phyloP scores from a whole-genome alignment of 92 coral and sea anemone species.

The Porites lobata region DNA sequence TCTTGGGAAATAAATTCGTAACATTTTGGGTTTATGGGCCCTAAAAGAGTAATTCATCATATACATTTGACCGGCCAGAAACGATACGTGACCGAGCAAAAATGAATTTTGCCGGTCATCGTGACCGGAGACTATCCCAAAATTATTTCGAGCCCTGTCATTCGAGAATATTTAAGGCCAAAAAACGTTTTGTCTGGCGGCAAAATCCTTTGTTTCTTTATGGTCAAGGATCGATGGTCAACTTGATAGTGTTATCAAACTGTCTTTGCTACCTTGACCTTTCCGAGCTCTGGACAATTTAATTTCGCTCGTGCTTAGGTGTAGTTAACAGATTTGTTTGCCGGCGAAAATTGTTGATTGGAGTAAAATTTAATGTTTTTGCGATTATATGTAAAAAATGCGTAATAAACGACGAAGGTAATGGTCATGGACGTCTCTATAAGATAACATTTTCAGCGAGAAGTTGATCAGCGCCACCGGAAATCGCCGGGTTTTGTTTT shows the following conservation, averaged over 20 bases:
- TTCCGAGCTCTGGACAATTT: neutral
- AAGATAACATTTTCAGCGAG: neutral
- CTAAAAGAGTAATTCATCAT: too few relatives aligned
- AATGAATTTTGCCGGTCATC: neutral
- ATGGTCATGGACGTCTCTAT: neutral
- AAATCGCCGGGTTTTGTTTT: neutral
- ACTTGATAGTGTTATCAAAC: slow-evolving; percentile 6
- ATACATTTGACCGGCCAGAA: slow-evolving; percentile 40
- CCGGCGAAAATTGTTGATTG: neutral
- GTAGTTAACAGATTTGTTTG: neutral
- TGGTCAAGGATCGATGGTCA: neutral
- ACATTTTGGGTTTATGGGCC: too few relatives aligned
- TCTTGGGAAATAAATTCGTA: neutral
- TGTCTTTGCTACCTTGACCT: slow-evolving; percentile 11
- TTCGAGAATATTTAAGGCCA: neutral
- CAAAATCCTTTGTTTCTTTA: slow-evolving; percentile 1
- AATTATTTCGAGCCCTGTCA: slow-evolving; percentile 45
- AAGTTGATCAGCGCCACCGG: slow-evolving; percentile 4
- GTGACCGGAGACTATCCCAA: slow-evolving; percentile 40
- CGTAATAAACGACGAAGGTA: neutral
- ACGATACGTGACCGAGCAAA: slow-evolving; percentile 44
- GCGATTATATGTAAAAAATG: neutral
- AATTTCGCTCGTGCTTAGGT: too few relatives aligned
- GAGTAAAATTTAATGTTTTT: slow-evolving; percentile 3
- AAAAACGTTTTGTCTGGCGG: neutral